Base-by-base conservation (phyloP, 2,797 vertebrate species). In the Ctenopoma multispine region DNA sequence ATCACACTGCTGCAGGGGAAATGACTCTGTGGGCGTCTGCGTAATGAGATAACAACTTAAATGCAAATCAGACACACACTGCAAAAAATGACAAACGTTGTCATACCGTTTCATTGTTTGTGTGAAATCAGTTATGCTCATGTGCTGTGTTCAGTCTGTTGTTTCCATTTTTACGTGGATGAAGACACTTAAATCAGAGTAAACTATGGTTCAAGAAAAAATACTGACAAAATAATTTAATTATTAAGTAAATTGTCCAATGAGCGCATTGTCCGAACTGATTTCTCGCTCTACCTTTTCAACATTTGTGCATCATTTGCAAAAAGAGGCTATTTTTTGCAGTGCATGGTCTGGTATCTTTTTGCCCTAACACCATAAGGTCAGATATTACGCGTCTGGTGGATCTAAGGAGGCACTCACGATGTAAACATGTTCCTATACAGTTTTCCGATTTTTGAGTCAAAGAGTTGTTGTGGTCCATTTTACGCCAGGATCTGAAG, bases 61-160 rank as follows among this genome's bases (percentile, higher is more conserved):
- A 69, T 47, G 62, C 50, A 79, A 82, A 78, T 72, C 40, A 75
- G 57, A 70, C 46, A 34, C 55, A 68, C 62, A 62, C 74, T 61
- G 63, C 67, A 81, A 64, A 57, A 75, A 72, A 58, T 63, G 43
- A n/a, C 41, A 44, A n/a, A 12, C 23, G 23, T 9, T 60, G 14
- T 57, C 46, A 51, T 8, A 0, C 8, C 23, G 47, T 7, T 55
- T 1, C 6, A 4, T 18, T 13, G 1, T 60, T 23, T 49, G 23
- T 27, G 9, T 46, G 23, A 20, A 51, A 59, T 4, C 12, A 41
- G 13, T 34, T 24, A 7, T 21, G n/a, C 10, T 20, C 21, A 4
- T 6, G 14, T 8, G 7, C 6, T 53, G 34, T 17, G 17, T 11
- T 29, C 1, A 17, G 9, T 23, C 1, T 11, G 1, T 31, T 24